Base-by-base conservation (phyloP, 1,140 invertebrate genomes). In the Macrostomum lignano region DNA sequence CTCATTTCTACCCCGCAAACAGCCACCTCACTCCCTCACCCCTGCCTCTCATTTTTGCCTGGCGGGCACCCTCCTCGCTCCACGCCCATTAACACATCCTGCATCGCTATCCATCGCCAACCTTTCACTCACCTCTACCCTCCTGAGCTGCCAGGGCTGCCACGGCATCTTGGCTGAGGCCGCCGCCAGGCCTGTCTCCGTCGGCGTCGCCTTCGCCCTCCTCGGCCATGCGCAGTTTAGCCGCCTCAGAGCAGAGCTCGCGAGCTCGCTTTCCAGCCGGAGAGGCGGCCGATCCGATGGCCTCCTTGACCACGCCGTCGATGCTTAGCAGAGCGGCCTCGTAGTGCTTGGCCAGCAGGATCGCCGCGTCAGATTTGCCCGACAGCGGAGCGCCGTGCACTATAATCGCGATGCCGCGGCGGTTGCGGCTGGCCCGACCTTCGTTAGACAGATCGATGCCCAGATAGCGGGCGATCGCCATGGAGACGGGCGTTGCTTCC, bases 401-500 rank as follows among this genome's bases (percentile, higher is more conserved):
- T 38, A 57, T 49, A 25, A 56, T 38, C 11, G 51, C 47, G 17
- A 58, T 43, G 2, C 55, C 3, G n/a, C 55, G 32, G 35, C 54
- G 42, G 39, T 56, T 55, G 5, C 52, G 38, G 5, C 54, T 52
- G 29, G 53, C 54, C 40, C 50, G 49, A 9, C 55, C 55, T 36
- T 57, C 55, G 2, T 43, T 42, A 21, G 51, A 48, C 10, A 58
- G 40, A 38, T 58, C 54, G 32, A 58, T 55, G 11, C 52, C 53
- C 7, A 58, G 44, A 38, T 57, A 46, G 14, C 52, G 38, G 9
- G 55, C 54, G 25, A 58, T 54, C 24, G 55, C 49, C 7, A 47
- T 47, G 25, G 52, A 54, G 2, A 55, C 51, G 5, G 55, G 54
- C 14, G 53, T 58, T 13, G 54, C 49, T 41, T 56, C 52, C 14